phyloP scores from a whole-genome alignment of 2,888 invertebrate species.

The Ryuthela nishihirai region DNA sequence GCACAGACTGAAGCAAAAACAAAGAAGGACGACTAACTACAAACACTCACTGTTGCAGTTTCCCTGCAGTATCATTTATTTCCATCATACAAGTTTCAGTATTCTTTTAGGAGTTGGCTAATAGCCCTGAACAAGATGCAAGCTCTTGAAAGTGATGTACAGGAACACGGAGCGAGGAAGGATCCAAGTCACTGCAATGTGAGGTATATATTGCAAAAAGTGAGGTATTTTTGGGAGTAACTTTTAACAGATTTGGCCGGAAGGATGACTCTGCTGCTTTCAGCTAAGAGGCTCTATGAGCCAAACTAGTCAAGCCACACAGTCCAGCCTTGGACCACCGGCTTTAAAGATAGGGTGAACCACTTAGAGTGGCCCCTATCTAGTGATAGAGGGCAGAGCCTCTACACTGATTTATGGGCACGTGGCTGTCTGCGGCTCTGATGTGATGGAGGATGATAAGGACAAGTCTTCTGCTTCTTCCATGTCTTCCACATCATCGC shows the following conservation, averaged over 20 bases:
- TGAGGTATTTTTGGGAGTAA: constrained; percentile 34
- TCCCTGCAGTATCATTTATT: too few species aligned
- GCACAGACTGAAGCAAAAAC: too few species aligned
- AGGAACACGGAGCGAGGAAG: constrained; percentile 25
- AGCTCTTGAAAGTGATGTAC: constrained; percentile 4
- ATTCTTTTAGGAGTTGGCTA: too few species aligned
- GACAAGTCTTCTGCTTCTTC: constrained; percentile 31
- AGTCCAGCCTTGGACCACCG: too few species aligned
- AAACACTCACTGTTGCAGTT: too few species aligned
- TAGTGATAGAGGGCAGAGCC: too few species aligned
- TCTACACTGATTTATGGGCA: constrained; percentile 32
- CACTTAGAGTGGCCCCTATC: too few species aligned
- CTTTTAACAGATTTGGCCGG: constrained; percentile 36
- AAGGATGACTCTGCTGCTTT: constrained; percentile 28
- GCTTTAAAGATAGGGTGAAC: too few species aligned
- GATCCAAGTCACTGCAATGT: constrained; percentile 27
- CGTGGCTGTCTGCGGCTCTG: constrained; percentile 30
- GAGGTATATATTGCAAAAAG: constrained; percentile 31
- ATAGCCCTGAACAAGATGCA: too few species aligned
- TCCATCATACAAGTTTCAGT: too few species aligned
- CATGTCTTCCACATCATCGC: constrained; percentile 26
- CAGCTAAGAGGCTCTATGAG: constrained; percentile 17
- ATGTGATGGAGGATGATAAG: constrained; percentile 31
- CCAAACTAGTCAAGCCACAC: too few species aligned
- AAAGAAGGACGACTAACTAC: too few species aligned